Evolutionary conservation across 1,140 invertebrate species (phyloP), one percentile per base, ranked within the genome.

Genomic region (Batillaria attramentaria): DNA sequence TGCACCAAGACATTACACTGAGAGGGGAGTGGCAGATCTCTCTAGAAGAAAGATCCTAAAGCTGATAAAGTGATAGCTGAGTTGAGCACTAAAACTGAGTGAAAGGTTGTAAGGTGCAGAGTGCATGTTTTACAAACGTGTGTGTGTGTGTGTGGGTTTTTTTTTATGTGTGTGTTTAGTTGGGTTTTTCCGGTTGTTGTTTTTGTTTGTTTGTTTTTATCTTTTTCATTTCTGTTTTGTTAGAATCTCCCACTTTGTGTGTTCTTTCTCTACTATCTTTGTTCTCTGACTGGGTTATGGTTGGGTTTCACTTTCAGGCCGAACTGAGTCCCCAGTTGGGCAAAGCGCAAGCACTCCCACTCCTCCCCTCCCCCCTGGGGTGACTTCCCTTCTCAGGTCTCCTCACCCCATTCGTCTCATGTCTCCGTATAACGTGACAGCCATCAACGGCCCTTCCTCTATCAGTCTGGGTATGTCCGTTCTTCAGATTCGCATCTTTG

Each of bases 301-400:
- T n/a, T n/a, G 6, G 39, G 8, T 69, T 24, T 41, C 37, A 24
- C 33, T 46, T 13, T 28, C 68, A 70, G 68, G 68, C 20, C 68
- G 41, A 70, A 70, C 28, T 70, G 68, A 70, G 41, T 20, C 8
- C n/a, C 33, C 41, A 6, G 0, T 46, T 39, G 39, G 68, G 5
- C 68, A 42, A 13, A 70, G 41, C 39, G 54, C 60, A 43, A 73
- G 70, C 31, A 78, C 80, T 18, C 77, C 80, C 8, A 78, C 80
- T 35, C 77, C 80, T 60, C 72, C 80, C 50, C 76, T 72, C 20
- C 70, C 46, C 28, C 65, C 72, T 33, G 65, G 54, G 54, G 62
- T 75, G 54, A 37, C 24, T 18, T 54, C 73, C 35, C 73, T 57
- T 39, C 31, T 75, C 28, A 50, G n/a, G 24, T 41, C 73, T 3